phyloP scores from a whole-genome alignment of 2,888 invertebrate genomes.

The Lycocerus yunnanus region DNA sequence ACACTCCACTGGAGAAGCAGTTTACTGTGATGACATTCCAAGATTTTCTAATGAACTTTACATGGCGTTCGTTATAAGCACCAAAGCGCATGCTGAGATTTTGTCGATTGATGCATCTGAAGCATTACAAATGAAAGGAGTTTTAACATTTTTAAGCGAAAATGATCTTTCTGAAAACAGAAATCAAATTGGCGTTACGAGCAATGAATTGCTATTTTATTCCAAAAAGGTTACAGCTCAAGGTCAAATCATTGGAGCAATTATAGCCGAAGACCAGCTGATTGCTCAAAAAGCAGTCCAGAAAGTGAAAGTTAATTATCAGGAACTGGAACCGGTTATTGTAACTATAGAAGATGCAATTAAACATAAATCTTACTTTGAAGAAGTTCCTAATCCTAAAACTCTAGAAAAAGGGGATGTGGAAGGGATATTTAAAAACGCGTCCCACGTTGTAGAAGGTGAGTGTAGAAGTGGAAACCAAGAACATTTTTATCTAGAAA shows the following conservation, averaged over 20 bases:
- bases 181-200: constrained; percentile 71
- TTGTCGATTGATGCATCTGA: constrained; percentile 72
- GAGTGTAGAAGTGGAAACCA: constrained; percentile 84
- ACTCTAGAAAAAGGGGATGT: constrained; percentile 69
- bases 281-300: constrained; percentile 84
- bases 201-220: constrained; percentile 85
- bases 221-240: constrained; percentile 74
- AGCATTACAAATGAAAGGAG: constrained; percentile 78
- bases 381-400: constrained; percentile 59
- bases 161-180: constrained; percentile 74
- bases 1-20: constrained; percentile 90
- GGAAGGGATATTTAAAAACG: constrained; percentile 62
- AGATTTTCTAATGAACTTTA: constrained; percentile 76
- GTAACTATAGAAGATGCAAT: constrained; percentile 90
- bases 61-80: constrained; percentile 78
- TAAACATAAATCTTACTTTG: constrained; percentile 70
- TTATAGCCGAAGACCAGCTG: constrained; percentile 77
- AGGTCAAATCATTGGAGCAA: constrained; percentile 81
- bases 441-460: constrained; percentile 78
- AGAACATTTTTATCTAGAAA: constrained; percentile 96
- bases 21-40: constrained; percentile 90
- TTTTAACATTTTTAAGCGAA: constrained; percentile 76
- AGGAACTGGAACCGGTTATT: constrained; percentile 78
- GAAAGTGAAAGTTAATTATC: constrained; percentile 79
- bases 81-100: constrained; percentile 81